These are phyloP conservation scores for Leucania comma DNA, from an alignment of 2,888 invertebrate genomes.

Conservation along the genomic window DNA sequence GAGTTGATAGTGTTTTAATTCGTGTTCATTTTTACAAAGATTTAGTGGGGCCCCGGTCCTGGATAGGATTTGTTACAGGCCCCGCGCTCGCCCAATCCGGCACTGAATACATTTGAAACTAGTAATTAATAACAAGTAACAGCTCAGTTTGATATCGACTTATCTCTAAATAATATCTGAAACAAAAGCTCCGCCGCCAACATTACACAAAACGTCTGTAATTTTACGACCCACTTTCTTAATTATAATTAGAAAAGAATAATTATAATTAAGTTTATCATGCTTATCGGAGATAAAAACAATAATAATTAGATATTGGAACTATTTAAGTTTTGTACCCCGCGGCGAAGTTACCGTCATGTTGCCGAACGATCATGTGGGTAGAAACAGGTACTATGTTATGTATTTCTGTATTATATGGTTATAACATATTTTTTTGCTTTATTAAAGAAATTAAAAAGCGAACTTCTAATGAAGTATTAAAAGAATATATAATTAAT, in stretches of 20 bases:
- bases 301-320: slow-evolving; percentile 38
- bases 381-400: slow-evolving; percentile 10
- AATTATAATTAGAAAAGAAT: slow-evolving; percentile 56
- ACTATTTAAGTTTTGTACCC: slow-evolving; percentile 32
- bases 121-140: slow-evolving; percentile 28
- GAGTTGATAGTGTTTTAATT: too few species aligned
- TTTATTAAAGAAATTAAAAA: too few species aligned
- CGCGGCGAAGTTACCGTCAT: slow-evolving; percentile 35
- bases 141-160: slow-evolving; percentile 47
- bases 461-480: too few species aligned
- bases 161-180: slow-evolving; percentile 45
- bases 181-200: slow-evolving; percentile 21
- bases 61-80: too few species aligned
- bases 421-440: not conserved
- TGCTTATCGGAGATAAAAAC: slow-evolving; percentile 49
- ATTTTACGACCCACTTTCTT: slow-evolving; percentile 43
- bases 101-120: slow-evolving; percentile 7
- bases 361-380: slow-evolving; percentile 26
- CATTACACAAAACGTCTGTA: slow-evolving; percentile 27
- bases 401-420: not conserved
- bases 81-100: too few species aligned
- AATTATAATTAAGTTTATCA: slow-evolving; percentile 56
- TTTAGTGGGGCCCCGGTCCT: too few species aligned
- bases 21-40: too few species aligned
- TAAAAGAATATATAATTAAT: too few species aligned